Evolutionary conservation across 1,140 invertebrate species (phyloP).

Genomic region (Lucilia cuprina): DNA sequence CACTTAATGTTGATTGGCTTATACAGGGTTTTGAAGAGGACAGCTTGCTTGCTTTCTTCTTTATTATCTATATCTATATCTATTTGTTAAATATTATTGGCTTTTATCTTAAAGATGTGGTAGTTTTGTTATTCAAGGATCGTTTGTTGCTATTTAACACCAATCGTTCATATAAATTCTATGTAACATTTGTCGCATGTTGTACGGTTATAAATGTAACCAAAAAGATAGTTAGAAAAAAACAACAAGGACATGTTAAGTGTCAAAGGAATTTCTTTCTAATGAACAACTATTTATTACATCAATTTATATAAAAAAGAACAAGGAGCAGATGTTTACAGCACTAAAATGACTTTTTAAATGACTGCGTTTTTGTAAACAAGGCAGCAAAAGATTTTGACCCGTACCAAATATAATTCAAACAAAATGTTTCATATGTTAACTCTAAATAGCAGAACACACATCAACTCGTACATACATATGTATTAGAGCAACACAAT

Average conservation of each 20-base stretch:
- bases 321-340: not conserved
- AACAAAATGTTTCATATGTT: not conserved
- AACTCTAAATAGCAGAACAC: not conserved
- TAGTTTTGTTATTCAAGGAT: slow-evolving; percentile 15
- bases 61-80: not conserved
- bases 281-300: not conserved
- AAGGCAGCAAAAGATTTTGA: not conserved
- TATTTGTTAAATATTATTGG: slow-evolving; percentile 5
- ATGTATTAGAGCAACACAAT: not conserved
- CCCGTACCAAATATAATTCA: not conserved
- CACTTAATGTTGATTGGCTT: not conserved
- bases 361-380: not conserved
- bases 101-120: slow-evolving; percentile 22
- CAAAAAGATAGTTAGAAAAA: not conserved
- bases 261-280: slow-evolving; percentile 24
- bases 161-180: not conserved
- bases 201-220: slow-evolving; percentile 18
- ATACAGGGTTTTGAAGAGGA: not conserved
- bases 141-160: slow-evolving; percentile 28
- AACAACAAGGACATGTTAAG: slow-evolving; percentile 8
- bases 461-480: not conserved
- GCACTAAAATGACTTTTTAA: not conserved
- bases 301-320: not conserved
- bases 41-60: slow-evolving; percentile 3
- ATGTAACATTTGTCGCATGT: slow-evolving; percentile 19